phyloP scores from a whole-genome alignment of 2,888 invertebrate species.

The Agrilus mali region DNA sequence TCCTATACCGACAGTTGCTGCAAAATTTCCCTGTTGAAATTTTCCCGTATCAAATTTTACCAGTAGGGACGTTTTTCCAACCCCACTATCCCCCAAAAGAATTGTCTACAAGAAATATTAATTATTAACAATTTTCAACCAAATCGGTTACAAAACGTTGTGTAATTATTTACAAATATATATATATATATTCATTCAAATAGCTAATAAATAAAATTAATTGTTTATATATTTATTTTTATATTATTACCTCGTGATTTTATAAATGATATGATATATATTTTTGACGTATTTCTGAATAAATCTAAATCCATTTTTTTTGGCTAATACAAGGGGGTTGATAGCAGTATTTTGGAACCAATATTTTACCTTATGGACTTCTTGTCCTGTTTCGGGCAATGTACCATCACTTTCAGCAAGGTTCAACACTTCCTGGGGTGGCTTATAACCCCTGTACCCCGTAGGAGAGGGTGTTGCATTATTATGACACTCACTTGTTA shows the following conservation, averaged over 20 bases:
- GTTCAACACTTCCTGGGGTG: constrained; percentile 55
- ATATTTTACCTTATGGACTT: constrained; percentile 50
- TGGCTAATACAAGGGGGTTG: not conserved
- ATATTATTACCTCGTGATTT: too few relatives aligned
- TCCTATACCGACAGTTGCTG: constrained; percentile 89
- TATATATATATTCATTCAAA: too few relatives aligned
- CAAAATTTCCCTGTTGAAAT: constrained; percentile 82
- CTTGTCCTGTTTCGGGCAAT: constrained; percentile 42
- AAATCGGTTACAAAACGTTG: not conserved
- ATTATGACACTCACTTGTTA: constrained; percentile 21
- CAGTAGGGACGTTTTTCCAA: constrained; percentile 83
- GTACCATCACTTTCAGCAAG: constrained; percentile 34
- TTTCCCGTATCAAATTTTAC: constrained; percentile 90
- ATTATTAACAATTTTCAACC: too few relatives aligned
- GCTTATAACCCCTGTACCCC: constrained; percentile 68
- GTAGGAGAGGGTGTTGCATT: constrained; percentile 56
- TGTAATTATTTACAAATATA: not conserved
- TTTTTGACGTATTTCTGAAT: too few relatives aligned
- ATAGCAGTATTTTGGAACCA: not conserved
- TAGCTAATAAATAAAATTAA: too few relatives aligned
- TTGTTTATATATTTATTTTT: too few relatives aligned
- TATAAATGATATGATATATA: too few relatives aligned
- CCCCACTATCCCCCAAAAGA: constrained; percentile 85
- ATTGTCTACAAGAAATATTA: constrained; percentile 54
- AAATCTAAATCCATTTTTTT: too few relatives aligned